These are phyloP conservation scores for Heliothis peltigera DNA, from an alignment of 2,888 invertebrate genomes.

Conservation along the genomic window DNA sequence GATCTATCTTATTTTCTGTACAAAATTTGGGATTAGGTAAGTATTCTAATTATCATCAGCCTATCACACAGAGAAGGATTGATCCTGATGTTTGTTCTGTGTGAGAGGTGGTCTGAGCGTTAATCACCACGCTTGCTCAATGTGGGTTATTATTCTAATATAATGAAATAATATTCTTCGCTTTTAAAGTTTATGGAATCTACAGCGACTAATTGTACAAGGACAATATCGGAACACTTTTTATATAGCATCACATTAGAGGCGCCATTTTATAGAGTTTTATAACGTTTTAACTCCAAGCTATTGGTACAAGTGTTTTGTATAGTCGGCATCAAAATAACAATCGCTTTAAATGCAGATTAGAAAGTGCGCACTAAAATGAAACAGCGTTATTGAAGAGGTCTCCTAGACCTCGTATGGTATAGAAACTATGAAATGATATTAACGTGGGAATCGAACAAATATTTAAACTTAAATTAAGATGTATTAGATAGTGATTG, in stretches of 20 bases:
- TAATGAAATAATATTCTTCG: background rate
- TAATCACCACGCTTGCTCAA: too few species aligned
- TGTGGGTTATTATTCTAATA: too few species aligned
- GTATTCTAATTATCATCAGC: too few species aligned
- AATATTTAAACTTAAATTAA: constrained; percentile 27
- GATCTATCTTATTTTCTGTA: too few species aligned
- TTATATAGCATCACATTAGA: constrained; percentile 27
- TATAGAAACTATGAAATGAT: constrained; percentile 30
- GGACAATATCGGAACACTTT: constrained; percentile 8
- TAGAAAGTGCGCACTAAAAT: constrained; percentile 37
- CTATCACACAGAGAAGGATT: too few species aligned
- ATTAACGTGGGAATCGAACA: constrained; percentile 28
- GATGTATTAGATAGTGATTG: constrained; percentile 34
- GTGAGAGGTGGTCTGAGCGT: too few species aligned
- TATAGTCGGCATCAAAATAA: constrained; percentile 6
- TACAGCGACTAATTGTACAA: constrained; percentile 23
- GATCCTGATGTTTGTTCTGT: too few species aligned
- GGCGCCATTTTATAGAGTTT: constrained; percentile 42
- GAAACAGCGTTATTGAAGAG: constrained; percentile 14
- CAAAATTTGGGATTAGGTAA: too few species aligned
- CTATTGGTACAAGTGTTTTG: constrained; percentile 11
- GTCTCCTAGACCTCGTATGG: constrained; percentile 33
- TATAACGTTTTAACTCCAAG: constrained; percentile 35
- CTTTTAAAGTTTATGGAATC: too few species aligned
- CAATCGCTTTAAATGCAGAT: constrained; percentile 30